These are phyloP conservation scores for Deladenus siricidicola DNA, from an alignment of 2,888 invertebrate species.

Conservation along the genomic window DNA sequence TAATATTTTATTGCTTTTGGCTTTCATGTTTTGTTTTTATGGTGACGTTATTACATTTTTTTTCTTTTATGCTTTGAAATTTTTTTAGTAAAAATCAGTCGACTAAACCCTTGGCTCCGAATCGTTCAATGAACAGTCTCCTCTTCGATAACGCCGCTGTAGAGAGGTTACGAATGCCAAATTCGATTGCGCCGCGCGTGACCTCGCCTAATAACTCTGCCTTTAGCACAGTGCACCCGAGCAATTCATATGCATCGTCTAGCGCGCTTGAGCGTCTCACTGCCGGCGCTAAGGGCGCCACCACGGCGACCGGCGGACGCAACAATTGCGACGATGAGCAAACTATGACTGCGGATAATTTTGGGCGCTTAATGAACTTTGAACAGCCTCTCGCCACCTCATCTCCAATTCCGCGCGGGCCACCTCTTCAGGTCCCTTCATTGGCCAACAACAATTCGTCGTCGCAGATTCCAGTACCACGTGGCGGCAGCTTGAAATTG, in stretches of 20 bases:
- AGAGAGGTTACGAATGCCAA: not conserved
- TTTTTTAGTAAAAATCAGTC: no score
- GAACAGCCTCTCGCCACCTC: slow-evolving; percentile 26
- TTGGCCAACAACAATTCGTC: not conserved
- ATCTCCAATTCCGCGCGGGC: slow-evolving; percentile 22
- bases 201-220: not conserved
- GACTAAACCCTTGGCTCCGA: no score
- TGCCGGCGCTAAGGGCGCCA: slow-evolving; percentile 1
- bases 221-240: not conserved
- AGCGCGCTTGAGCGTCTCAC: not conserved
- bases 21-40: no score
- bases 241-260: not conserved
- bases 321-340: slow-evolving; percentile 2
- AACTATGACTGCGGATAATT: not conserved
- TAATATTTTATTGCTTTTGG: no score
- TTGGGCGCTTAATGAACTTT: not conserved
- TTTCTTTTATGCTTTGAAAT: no score
- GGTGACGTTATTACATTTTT: no score
- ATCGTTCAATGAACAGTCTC: not conserved
- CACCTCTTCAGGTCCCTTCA: no score
- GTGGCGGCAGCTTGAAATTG: no score
- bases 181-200: not conserved
- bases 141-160: not conserved
- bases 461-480: slow-evolving; percentile 13
- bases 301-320: slow-evolving; percentile 3